Evolutionary conservation across 1,140 invertebrate species (phyloP), one percentile per base, ranked within the genome.

Genomic region (Heliconius himera): DNA sequence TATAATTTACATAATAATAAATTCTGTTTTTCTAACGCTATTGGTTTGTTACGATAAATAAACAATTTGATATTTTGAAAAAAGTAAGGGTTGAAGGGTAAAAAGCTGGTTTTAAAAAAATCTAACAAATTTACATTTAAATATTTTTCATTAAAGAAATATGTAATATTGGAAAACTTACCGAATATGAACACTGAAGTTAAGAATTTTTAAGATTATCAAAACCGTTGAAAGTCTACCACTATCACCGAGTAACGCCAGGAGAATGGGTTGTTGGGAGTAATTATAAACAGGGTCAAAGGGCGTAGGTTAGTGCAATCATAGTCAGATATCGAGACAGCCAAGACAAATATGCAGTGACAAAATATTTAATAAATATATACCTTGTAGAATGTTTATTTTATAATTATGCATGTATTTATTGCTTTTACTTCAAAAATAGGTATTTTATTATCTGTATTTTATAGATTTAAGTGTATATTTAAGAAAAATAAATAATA

Each of bases 231-330:
- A 38, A 60, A 60, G 56, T 70, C 33, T 22, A 66, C 46, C 22
- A 49, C 33, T 74, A 73, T 70, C 70, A 73, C 29, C 36, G 46
- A 79, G 78, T 56, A 82, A 83, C 80, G 71, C 74, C 77, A 46
- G 56, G 60, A 51, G 51, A 51, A 88, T 88, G 89, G 86, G 85
- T 87, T 87, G 74, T 82, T 71, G 41, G 83, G 83, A 88, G 88
- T 88, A 90, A 92, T 90, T 86, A 86, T 84, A 83, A 85, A 86
- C 83, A 89, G 83, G 71, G 83, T 83, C 86, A 85, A 84, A 85
- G 91, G 87, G 84, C 91, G 89, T 81, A 89, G 92, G 91, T 92
- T 89, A 85, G 41, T 94, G 92, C 92, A 94, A 93, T 94, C 92
- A 85, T 85, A 87, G 79, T 74, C 84, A 86, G 91, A 93, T 94